Evolutionary conservation across 2,113 vertebrate species (phyloP).

Genomic region (Catharus minimus): DNA sequence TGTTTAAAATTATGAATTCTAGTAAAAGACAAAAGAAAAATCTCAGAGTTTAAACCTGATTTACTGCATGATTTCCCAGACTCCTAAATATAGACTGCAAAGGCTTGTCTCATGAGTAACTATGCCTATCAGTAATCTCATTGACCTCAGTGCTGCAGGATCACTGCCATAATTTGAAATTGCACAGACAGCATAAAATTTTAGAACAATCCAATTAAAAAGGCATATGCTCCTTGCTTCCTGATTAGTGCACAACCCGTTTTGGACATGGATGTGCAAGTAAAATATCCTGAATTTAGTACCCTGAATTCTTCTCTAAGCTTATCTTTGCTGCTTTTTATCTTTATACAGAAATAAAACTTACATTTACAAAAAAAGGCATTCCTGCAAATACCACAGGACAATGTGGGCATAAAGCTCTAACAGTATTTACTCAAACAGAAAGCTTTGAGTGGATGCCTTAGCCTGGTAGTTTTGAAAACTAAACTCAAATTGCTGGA

Average conservation of each 20-base stretch:
- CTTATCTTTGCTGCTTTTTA: not conserved
- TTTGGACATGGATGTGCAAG: not conserved
- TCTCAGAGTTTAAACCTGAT: not conserved
- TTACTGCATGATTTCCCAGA: not conserved
- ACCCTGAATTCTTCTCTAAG: not conserved
- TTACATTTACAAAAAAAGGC: not conserved
- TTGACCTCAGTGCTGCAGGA: not conserved
- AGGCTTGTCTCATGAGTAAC: not conserved
- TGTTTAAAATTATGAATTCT: not conserved
- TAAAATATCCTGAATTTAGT: not conserved
- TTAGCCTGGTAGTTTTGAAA: not conserved
- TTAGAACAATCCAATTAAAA: constrained; percentile 24
- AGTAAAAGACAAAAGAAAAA: not conserved
- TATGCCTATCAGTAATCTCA: not conserved
- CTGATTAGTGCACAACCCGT: not conserved
- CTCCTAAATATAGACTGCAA: not conserved
- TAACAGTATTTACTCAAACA: not conserved
- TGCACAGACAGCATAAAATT: not conserved
- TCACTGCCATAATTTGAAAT: constrained; percentile 1
- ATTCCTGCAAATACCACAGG: not conserved
- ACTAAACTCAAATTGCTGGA: not conserved
- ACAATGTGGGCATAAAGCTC: not conserved
- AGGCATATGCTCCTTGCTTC: not conserved
- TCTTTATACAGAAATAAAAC: not conserved
- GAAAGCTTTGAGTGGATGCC: not conserved